Percentiles rank a stretch among this genome's conserved stretches.
Evolutionary conservation across 2,888 invertebrate species (phyloP).

Genomic region (Platycnemis pennipes): DNA sequence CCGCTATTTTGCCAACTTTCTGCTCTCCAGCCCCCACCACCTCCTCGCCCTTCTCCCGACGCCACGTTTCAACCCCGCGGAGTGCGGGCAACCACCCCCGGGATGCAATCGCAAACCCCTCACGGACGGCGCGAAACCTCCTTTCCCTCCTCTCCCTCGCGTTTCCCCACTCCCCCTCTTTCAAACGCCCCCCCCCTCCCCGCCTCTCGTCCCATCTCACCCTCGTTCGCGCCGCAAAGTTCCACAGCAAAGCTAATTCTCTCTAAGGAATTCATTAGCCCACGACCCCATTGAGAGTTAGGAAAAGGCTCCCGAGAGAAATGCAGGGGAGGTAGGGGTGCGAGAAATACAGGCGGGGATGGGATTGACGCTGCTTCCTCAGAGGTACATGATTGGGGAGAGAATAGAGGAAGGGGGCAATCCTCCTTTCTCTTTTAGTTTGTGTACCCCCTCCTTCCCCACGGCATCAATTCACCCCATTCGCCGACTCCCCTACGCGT

Average conservation of each 20-base stretch:
- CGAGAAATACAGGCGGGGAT: not conserved
- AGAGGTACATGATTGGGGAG: not conserved
- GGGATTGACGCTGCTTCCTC: not conserved
- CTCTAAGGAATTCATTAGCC: slow-evolving; percentile 43
- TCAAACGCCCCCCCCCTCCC: not conserved
- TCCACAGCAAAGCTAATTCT: slow-evolving; percentile 33
- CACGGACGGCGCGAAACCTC: not conserved
- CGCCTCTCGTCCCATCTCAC: not conserved
- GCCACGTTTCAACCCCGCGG: not conserved
- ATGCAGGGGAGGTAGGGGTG: not conserved
- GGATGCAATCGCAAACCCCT: not conserved
- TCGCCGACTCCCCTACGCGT: too few relatives aligned
- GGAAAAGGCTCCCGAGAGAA: not conserved
- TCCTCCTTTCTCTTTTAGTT: not conserved
- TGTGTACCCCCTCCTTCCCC: too few relatives aligned
- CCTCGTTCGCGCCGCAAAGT: not conserved
- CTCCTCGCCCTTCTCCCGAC: not conserved
- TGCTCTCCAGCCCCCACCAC: not conserved
- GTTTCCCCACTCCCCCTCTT: not conserved
- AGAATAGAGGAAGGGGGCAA: too few relatives aligned
- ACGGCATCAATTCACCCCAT: too few relatives aligned
- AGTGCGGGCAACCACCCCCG: not conserved
- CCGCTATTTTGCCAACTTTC: not conserved
- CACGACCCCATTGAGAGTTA: slow-evolving; percentile 16
- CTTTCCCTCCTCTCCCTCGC: not conserved